A percentile compares a stretch with the other conserved stretches of the same genome.
phyloP scores from a whole-genome alignment of 2,113 vertebrate genomes.

The Psittacula cyanocephala region DNA sequence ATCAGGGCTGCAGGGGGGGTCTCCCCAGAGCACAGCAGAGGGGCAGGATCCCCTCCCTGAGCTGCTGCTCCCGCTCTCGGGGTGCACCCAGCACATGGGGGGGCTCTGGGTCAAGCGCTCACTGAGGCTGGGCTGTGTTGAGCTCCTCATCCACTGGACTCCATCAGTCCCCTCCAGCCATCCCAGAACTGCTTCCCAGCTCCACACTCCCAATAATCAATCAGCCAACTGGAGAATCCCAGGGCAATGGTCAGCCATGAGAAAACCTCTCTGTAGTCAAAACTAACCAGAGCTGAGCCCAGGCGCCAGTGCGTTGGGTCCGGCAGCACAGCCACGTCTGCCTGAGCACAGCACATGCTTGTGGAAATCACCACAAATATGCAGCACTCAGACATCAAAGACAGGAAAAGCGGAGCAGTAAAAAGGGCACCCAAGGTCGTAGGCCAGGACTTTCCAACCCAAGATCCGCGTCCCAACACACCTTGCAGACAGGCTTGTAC shows the following conservation, averaged over 20 bases:
- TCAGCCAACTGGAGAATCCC: background rate
- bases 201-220: accelerated
- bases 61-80: background rate
- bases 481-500: background rate
- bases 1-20: no score
- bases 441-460: background rate
- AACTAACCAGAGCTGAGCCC: background rate
- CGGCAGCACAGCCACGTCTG: background rate
- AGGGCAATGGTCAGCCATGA: background rate
- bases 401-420: background rate
- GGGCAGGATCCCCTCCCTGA: no score
- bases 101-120: background rate
- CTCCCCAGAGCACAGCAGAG: no score
- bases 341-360: background rate
- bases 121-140: background rate
- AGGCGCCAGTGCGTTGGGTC: accelerated
- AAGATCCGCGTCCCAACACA: background rate
- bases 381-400: background rate
- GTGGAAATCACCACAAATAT: constrained; percentile 8
- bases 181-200: background rate
- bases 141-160: background rate
- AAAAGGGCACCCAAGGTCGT: background rate
- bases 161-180: background rate
- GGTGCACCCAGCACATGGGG: background rate
- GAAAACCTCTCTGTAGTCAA: background rate